Base-by-base conservation (phyloP, 2,113 vertebrate genomes). In the Hyperopisus bebe region DNA sequence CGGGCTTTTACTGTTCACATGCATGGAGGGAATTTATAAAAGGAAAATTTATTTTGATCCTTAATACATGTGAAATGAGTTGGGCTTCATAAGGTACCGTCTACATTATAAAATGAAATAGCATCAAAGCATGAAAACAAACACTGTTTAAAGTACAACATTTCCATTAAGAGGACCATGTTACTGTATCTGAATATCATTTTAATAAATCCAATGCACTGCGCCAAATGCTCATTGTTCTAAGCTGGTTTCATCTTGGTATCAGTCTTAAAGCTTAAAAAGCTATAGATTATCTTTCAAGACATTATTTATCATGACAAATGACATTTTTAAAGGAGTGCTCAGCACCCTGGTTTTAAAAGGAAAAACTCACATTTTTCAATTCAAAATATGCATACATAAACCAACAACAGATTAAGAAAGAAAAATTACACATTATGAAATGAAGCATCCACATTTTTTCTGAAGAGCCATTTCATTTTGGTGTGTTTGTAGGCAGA, bases 321-420 rank as follows among this genome's bases (percentile, higher is more conserved):
- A 88, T 90, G 91, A 89, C 70, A 88, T 58, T 91, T 58, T 87
- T 70, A 27, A 91, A 82, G 87, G 90, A 92, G 90, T 93, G 95
- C 95, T 94, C 95, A 95, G 91, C 96, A 95, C 95, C 93, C 89
- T 91, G 39, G 90, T 93, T 90, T 90, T 48, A 93, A 90, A 91
- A 62, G 93, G 82, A 80, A 91, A 93, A 89, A 82, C 44, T 19
- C 84, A 13, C 84, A 89, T 90, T 90, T 92, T 70, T 70, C 7
- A 66, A 91, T 90, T 92, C 51, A 90, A n/a, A 46, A 87, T 27
- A 92, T 88, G 80, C 70, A 90, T 46, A 89, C 3, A 88, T 86
- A 51, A 90, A 91, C 80, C 66, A 74, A 77, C 70, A 48, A 15
- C 51, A 88, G 13, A n/a, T 89, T 44, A 89, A 86, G 88, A 85